Evolutionary conservation across 1,140 invertebrate species (phyloP).

Genomic region (Ceratitis capitata): DNA sequence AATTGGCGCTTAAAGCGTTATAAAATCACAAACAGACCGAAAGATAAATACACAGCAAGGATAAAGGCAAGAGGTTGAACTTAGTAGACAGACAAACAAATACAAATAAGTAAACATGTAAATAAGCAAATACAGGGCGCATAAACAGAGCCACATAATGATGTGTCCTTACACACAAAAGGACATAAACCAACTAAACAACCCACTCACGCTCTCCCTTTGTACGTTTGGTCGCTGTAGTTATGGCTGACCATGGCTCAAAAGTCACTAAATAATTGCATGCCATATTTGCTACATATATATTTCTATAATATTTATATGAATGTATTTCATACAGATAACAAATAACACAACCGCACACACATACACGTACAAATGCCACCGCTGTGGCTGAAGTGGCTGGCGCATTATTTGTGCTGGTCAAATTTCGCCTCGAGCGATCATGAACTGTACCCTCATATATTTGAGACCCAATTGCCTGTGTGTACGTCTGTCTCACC

Average conservation of each 20-base stretch:
- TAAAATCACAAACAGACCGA: background rate
- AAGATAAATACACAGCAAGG: background rate
- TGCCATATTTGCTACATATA: background rate
- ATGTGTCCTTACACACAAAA: background rate
- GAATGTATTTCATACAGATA: background rate
- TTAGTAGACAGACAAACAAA: background rate
- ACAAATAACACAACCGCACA: background rate
- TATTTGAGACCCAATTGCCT: background rate
- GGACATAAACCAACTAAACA: background rate
- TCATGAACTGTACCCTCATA: background rate
- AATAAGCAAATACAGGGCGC: background rate
- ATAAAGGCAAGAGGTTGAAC: background rate
- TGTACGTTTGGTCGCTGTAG: background rate
- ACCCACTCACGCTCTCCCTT: too few relatives aligned
- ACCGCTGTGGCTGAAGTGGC: background rate
- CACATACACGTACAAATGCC: background rate
- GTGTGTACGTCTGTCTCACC: conserved; percentile 18
- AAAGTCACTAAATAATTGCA: background rate
- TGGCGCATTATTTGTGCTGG: background rate
- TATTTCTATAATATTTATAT: background rate
- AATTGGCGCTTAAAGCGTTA: background rate
- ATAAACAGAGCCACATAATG: background rate
- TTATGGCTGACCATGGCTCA: background rate
- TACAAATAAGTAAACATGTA: background rate
- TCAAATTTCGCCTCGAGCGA: background rate